phyloP scores from a whole-genome alignment of 2,113 vertebrate genomes.

The Bucco capensis region DNA sequence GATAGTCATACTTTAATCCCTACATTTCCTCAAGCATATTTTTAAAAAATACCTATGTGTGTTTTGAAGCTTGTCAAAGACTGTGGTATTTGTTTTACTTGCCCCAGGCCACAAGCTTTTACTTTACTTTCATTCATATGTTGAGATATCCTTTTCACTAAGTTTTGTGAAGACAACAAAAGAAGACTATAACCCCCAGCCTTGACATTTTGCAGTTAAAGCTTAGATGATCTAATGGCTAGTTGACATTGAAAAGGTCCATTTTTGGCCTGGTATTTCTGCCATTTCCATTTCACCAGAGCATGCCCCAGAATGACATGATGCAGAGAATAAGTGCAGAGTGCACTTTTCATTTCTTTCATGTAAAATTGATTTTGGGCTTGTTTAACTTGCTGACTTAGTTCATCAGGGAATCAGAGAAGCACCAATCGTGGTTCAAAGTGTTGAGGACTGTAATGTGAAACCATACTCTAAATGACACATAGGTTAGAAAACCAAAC shows the following conservation, averaged over 20 bases:
- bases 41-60: background rate
- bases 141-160: background rate
- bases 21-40: background rate
- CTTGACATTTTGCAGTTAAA: background rate
- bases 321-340: background rate
- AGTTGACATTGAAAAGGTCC: background rate
- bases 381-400: background rate
- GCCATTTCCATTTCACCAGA: background rate
- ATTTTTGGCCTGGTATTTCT: background rate
- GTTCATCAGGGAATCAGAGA: background rate
- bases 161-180: background rate
- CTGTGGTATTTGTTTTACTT: background rate
- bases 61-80: background rate
- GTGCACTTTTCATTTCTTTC: background rate
- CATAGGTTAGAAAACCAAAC: background rate
- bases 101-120: background rate
- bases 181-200: background rate
- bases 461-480: background rate
- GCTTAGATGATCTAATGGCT: background rate
- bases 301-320: background rate
- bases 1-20: background rate
- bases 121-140: background rate
- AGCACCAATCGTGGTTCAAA: background rate
- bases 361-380: background rate
- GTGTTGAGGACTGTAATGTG: background rate